Percentiles rank a stretch among this genome's conserved stretches.
Evolutionary conservation across 2,797 vertebrate genomes (phyloP).

Genomic region (Synaphobranchus kaupii): DNA sequence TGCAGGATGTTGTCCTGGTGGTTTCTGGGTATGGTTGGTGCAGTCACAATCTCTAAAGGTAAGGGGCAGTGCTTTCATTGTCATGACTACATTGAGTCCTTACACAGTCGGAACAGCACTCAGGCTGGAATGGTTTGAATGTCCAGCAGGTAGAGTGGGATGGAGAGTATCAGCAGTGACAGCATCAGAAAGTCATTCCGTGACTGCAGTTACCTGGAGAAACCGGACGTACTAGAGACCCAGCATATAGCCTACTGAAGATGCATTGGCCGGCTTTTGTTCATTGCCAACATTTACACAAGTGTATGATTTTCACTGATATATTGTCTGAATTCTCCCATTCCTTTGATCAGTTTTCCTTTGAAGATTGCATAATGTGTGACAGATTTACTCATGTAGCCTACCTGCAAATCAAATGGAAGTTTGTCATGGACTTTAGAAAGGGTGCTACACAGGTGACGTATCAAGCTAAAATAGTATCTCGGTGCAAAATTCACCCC

Average conservation of each 20-base stretch:
- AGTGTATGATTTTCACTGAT: neutral
- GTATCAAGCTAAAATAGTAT: neutral
- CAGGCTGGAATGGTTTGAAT: neutral
- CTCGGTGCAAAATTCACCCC: neutral
- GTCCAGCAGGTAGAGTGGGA: neutral
- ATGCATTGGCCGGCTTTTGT: neutral
- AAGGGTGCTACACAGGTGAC: neutral
- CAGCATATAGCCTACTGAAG: neutral
- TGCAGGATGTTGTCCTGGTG: constrained; percentile 3
- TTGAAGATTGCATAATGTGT: no score
- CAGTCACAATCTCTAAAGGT: neutral
- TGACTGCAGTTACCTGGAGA: neutral
- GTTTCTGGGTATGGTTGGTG: neutral
- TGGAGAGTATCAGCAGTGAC: neutral
- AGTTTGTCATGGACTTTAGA: neutral
- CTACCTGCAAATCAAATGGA: neutral
- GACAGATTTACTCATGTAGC: no score
- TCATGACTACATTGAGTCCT: neutral
- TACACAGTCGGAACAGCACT: neutral
- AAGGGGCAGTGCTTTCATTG: neutral
- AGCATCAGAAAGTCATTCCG: neutral
- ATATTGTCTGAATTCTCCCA: neutral
- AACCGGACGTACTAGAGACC: neutral
- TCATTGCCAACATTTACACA: neutral
- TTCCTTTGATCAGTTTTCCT: neutral